Evolutionary conservation across 2,113 vertebrate species (phyloP), one percentile per base, ranked within the genome.

Genomic region (Hystrix brachyura): DNA sequence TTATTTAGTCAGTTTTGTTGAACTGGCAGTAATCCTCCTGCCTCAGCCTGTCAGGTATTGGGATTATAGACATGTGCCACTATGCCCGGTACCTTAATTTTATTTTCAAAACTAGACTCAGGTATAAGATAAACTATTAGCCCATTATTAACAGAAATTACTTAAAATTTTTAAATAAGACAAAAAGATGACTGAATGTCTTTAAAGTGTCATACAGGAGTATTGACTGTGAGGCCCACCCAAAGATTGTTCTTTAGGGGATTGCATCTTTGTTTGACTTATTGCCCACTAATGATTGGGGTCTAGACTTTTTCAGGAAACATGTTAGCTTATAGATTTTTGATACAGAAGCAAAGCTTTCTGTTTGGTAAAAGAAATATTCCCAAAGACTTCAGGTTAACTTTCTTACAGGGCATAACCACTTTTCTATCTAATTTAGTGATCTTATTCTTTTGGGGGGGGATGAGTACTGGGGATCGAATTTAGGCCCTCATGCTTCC

Each of bases 111-210:
- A 69, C 92, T 93, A 95, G 76, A 74, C 55, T 88, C 32, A 64
- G 32, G 0, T 80, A 69, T 93, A 96, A 83, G 83, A 92, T 84
- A 90, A 95, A 91, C 18, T 38, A 43, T 65, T 96, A 93, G 21
- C 14, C 72, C 67, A 67, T 51, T 95, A 48, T 83, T 95, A 94
- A 84, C 81, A 84, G 32, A 95, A 86, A 95, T 93, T 82, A 84
- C 67, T 96, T 97, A 71, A 95, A 89, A 48, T 60, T 96, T 94
- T 79, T 87, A 76, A 95, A 60, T 87, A 95, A 89, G 69, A 82
- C n/a, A 93, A 64, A 88, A 85, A 48, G 29, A 62, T 92, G 55
- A 78, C 59, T 25, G 15, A 80, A 81, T 85, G 14, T 85, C 43
- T 71, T 96, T 94, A 94, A 55, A 81, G 17, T 93, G 53, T 93